Conservation (phyloP, 2,888 invertebrate species). For the Furcula furcula region DNA sequence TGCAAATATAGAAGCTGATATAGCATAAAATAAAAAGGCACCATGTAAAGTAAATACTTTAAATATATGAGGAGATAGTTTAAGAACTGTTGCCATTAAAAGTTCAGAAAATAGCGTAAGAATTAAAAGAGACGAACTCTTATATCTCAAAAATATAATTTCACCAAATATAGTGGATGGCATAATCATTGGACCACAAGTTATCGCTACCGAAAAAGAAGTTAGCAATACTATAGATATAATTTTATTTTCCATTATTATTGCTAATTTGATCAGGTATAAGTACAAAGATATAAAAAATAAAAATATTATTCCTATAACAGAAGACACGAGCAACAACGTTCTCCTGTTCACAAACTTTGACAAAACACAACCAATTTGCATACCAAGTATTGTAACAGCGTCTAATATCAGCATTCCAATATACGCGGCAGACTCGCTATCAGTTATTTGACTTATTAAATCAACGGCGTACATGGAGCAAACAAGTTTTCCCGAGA, state of each 20-base stretch:
- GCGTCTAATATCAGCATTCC: constrained; percentile 60
- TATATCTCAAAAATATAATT: constrained; percentile 48
- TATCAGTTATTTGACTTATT: constrained; percentile 43
- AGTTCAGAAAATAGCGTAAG: constrained; percentile 40
- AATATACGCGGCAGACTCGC: constrained; percentile 45
- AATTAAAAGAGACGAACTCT: constrained; percentile 42
- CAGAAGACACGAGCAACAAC: constrained; percentile 41
- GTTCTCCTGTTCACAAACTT: constrained; percentile 47
- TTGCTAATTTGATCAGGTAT: constrained; percentile 36
- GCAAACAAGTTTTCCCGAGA: constrained; percentile 44
- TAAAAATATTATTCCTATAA: constrained; percentile 43
- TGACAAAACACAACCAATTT: constrained; percentile 47
- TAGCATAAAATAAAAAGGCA: constrained; percentile 44
- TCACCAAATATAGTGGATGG: constrained; percentile 49
- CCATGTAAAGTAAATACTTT: constrained; percentile 42
- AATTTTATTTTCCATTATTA: constrained; percentile 41
- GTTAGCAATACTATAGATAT: constrained; percentile 43
- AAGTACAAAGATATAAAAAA: constrained; percentile 50
- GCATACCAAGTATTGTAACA: constrained; percentile 55
- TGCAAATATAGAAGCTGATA: constrained; percentile 40
- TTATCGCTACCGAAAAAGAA: constrained; percentile 48
- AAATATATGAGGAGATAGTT: constrained; percentile 48
- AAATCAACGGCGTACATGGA: constrained; percentile 51
- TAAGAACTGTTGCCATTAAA: constrained; percentile 43
- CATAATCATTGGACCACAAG: constrained; percentile 58